Evolutionary conservation across 2,888 invertebrate genomes (phyloP), one percentile per base, ranked within the genome.

Genomic region (Tipula confusa): DNA sequence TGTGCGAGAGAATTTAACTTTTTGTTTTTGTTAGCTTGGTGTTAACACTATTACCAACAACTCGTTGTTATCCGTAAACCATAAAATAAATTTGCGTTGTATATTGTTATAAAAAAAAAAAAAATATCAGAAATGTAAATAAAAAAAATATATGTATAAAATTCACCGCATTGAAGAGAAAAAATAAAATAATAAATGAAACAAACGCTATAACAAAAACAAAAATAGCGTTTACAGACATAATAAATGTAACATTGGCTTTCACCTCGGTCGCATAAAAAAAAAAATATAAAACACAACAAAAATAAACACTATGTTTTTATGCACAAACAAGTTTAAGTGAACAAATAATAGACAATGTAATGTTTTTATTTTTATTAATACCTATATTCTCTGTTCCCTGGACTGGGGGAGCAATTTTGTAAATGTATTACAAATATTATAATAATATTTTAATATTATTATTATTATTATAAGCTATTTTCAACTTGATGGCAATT

Each of bases 171-270:
- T 64, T 64, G 64, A 24, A 64, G 64, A 64, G 64, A 24, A 64
- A 64, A n/a, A n/a, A n/a, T n/a, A n/a, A n/a, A 64, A 64, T 64
- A 64, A 64, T 64, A 64, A 43, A 64, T 64, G 64, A 64, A 48
- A 64, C 24, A 64, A 43, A 43, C 43, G 15, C 43, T n/a, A 43
- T 43, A 33, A 43, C 43, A 43, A 43, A 64, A 64, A 64, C 64
- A 64, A 64, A 64, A 64, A 64, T 64, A 64, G 24, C 7, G 24
- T 64, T 64, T 24, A 80, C 29, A 80, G 29, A 80, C 31, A 80
- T 15, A 80, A 29, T 29, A 80, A 80, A 80, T 80, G 29, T 80
- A 80, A 80, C 80, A 80, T 80, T 80, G 80, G 80, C 80, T 80
- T 80, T 80, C 80, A 80, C 80, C 80, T 80, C 80, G 80, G 29